Evolutionary conservation across 2,888 invertebrate genomes (phyloP).

Genomic region (Kryphioiulus occultus): DNA sequence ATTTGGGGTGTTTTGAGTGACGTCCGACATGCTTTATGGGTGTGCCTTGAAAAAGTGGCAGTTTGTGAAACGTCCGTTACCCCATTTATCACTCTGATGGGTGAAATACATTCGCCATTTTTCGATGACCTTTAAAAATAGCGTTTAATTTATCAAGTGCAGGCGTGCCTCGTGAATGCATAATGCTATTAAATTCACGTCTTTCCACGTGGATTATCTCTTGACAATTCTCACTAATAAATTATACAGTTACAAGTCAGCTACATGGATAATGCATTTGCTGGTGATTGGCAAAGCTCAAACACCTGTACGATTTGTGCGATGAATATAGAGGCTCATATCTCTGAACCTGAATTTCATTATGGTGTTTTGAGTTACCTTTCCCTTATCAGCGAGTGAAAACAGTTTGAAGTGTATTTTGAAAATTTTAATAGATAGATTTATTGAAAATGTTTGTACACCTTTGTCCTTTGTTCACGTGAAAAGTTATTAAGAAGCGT

Average conservation of each 20-base stretch:
- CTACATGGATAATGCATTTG: slow-evolving; percentile 1
- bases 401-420: too few species aligned
- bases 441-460: too few species aligned
- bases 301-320: not conserved
- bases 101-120: not conserved
- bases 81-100: not conserved
- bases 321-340: not conserved
- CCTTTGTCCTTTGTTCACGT: too few species aligned
- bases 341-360: too few species aligned
- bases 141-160: slow-evolving; percentile 26
- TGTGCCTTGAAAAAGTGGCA: not conserved
- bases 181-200: not conserved
- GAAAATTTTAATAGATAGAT: too few species aligned
- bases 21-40: slow-evolving; percentile 1
- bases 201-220: not conserved
- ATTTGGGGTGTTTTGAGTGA: not conserved
- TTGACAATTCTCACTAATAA: slow-evolving; percentile 20
- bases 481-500: too few species aligned
- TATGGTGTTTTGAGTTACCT: too few species aligned
- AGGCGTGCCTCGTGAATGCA: slow-evolving; percentile 18
- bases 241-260: not conserved
- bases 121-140: not conserved
- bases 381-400: too few species aligned
- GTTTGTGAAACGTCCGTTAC: not conserved
- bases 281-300: not conserved